phyloP scores from a whole-genome alignment of 2,113 vertebrate species.

The Anarrhichthys ocellatus region DNA sequence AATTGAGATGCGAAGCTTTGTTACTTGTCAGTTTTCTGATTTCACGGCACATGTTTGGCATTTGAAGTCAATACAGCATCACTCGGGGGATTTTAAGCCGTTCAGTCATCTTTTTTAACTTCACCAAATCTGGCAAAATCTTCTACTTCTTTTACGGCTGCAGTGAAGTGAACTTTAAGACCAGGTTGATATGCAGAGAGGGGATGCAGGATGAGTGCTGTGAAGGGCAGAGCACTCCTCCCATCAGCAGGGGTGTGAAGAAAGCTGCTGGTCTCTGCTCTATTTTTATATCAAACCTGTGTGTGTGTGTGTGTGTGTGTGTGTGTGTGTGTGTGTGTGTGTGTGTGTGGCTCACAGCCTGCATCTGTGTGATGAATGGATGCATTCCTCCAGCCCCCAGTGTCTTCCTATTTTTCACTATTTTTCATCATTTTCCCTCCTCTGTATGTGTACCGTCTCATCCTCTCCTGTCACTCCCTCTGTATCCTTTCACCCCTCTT shows the following conservation, averaged over 20 bases:
- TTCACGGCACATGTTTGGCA: not conserved
- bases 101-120: not conserved
- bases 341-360: not conserved
- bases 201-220: not conserved
- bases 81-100: not conserved
- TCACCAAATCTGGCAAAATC: not conserved
- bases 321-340: constrained; percentile 5
- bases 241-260: constrained; percentile 30
- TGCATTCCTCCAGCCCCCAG: constrained; percentile 14
- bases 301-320: not conserved
- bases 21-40: constrained; percentile 13
- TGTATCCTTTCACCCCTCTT: not conserved
- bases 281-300: constrained; percentile 42
- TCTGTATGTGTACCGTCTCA: constrained; percentile 13
- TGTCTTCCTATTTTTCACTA: constrained; percentile 13
- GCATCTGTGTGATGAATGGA: constrained; percentile 51
- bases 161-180: not conserved
- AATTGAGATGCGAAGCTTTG: constrained; percentile 11
- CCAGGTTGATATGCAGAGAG: not conserved
- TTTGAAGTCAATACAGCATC: not conserved
- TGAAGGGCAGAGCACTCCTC: not conserved
- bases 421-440: constrained; percentile 13
- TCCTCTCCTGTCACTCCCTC: not conserved
- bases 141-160: not conserved
- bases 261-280: constrained; percentile 41